phyloP scores from a whole-genome alignment of 2,113 vertebrate species.

The Theristicus caerulescens region DNA sequence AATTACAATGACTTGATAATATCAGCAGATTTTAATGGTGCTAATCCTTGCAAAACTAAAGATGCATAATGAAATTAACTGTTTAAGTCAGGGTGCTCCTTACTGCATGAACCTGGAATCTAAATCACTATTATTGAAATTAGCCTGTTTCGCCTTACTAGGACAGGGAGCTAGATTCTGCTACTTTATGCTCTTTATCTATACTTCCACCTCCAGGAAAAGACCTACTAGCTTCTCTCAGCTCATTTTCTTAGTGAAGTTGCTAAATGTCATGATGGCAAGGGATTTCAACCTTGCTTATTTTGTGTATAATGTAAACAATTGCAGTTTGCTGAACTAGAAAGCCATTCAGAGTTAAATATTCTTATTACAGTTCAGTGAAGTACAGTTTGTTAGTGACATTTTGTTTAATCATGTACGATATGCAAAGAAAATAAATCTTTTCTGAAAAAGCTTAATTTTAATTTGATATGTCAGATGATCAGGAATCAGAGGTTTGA shows the following conservation, averaged over 20 bases:
- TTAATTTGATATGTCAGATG: background rate
- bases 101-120: background rate
- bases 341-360: background rate
- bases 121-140: background rate
- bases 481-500: background rate
- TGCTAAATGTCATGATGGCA: background rate
- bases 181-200: background rate
- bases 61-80: background rate
- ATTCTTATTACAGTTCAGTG: background rate
- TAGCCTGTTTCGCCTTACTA: background rate
- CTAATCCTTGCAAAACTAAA: background rate
- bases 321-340: background rate
- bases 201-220: background rate
- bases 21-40: background rate
- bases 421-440: background rate
- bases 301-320: background rate
- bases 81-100: background rate
- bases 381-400: background rate
- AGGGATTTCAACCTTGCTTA: background rate
- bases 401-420: background rate
- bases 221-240: background rate
- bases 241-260: background rate
- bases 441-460: background rate
- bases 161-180: background rate
- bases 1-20: background rate